Evolutionary conservation across 2,888 invertebrate species (phyloP).

Genomic region (Cotesia congregata): DNA sequence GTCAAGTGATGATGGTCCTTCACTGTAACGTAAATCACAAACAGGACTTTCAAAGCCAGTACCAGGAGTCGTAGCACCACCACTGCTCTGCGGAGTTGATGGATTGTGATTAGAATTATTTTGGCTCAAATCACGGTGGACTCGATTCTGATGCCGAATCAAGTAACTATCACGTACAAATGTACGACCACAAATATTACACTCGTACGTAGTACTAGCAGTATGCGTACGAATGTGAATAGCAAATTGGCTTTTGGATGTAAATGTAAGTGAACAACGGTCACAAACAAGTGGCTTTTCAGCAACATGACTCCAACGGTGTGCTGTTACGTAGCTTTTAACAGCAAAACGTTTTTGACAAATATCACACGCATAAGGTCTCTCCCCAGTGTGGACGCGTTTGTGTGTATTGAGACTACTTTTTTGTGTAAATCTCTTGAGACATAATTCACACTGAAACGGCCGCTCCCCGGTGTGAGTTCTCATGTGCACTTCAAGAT

Average conservation of each 20-base stretch:
- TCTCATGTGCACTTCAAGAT: constrained; percentile 85
- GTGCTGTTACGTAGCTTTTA: constrained; percentile 85
- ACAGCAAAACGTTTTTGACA: constrained; percentile 86
- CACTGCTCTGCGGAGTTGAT: constrained; percentile 66
- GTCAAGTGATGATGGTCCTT: constrained; percentile 67
- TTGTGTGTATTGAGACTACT: constrained; percentile 87
- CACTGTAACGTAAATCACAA: constrained; percentile 68
- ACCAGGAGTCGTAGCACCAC: constrained; percentile 61
- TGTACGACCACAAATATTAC: constrained; percentile 81
- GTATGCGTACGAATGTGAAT: constrained; percentile 83
- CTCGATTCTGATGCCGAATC: constrained; percentile 83
- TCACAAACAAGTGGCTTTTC: constrained; percentile 82
- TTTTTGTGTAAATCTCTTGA: constrained; percentile 86
- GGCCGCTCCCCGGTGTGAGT: constrained; percentile 85
- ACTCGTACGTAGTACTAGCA: constrained; percentile 80
- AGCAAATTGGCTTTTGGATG: constrained; percentile 82
- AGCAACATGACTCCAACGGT: constrained; percentile 85
- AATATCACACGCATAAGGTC: constrained; percentile 84
- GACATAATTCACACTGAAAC: constrained; percentile 81
- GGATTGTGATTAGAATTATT: constrained; percentile 65
- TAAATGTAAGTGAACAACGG: constrained; percentile 81
- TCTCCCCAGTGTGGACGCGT: constrained; percentile 84
- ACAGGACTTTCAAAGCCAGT: constrained; percentile 67
- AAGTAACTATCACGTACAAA: constrained; percentile 85
- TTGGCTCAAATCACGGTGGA: constrained; percentile 74